A percentile compares a stretch with the other conserved stretches of the same genome.
Conservation (phyloP, 30 jellyfish, hydroid and myxozoan genomes). For the Hydra vulgaris region DNA sequence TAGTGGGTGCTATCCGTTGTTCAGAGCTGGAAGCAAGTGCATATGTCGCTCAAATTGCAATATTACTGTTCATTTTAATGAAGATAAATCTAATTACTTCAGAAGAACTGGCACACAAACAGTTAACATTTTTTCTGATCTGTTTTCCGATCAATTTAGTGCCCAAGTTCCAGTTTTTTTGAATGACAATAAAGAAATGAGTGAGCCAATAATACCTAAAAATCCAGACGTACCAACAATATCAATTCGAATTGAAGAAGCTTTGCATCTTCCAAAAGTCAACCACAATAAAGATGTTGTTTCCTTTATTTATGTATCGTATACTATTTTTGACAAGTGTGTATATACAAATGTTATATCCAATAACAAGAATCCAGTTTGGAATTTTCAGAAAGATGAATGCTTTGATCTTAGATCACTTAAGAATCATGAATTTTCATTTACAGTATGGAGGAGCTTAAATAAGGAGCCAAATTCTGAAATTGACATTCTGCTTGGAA, state of each 20-base stretch:
- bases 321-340: background rate
- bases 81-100: background rate
- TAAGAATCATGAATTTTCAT: constrained; percentile 13
- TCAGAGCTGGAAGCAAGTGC: background rate
- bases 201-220: background rate
- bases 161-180: background rate
- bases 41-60: background rate
- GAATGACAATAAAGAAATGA: background rate
- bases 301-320: constrained; percentile 20
- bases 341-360: background rate
- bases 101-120: background rate
- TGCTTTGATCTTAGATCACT: constrained; percentile 30
- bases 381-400: constrained; percentile 39
- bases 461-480: constrained; percentile 24
- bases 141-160: too few relatives aligned
- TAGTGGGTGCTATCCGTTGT: constrained; percentile 3
- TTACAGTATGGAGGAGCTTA: constrained; percentile 24
- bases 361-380: constrained; percentile 38
- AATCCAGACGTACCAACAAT: background rate
- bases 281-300: constrained; percentile 3
- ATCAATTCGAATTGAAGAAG: constrained; percentile 50
- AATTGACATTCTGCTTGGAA: constrained; percentile 53
- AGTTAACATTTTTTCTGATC: background rate
- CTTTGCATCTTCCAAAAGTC: constrained; percentile 53
- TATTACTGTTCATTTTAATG: background rate